Conservation (phyloP, 2,888 invertebrate genomes). For the Cepaea hortensis region DNA sequence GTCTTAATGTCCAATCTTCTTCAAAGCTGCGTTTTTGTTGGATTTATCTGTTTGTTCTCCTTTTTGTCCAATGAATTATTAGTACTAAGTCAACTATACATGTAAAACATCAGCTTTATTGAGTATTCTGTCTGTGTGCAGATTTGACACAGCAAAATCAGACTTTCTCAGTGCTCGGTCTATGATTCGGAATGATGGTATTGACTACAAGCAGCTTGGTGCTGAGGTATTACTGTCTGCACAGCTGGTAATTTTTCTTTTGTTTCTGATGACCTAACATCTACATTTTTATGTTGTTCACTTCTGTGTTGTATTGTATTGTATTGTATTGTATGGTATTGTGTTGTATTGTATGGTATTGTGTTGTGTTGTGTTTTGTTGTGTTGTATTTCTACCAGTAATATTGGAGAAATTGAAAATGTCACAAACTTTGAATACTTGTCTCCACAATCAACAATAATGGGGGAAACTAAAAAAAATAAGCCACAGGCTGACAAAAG, state of each 20-base stretch:
- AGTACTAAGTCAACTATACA: neutral
- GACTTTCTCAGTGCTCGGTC: conserved; percentile 34
- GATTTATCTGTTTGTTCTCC: neutral
- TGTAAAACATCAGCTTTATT: neutral
- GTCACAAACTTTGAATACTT: too few relatives aligned
- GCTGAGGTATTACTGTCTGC: conserved; percentile 28
- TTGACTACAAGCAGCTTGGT: conserved; percentile 44
- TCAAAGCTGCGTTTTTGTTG: too few relatives aligned
- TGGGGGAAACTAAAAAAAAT: too few relatives aligned
- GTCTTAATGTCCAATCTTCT: too few relatives aligned
- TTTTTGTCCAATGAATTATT: neutral
- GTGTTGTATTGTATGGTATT: too few relatives aligned
- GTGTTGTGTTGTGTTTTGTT: too few relatives aligned
- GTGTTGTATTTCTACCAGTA: too few relatives aligned
- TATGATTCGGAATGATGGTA: conserved; percentile 10
- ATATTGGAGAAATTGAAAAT: too few relatives aligned
- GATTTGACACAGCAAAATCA: conserved; percentile 20
- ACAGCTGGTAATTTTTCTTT: conserved; percentile 13
- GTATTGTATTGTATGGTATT: too few relatives aligned
- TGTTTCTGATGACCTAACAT: neutral
- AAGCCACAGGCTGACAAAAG: too few relatives aligned
- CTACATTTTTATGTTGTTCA: neutral
- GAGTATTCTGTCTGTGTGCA: neutral
- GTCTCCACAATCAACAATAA: too few relatives aligned
- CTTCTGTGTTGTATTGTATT: too few relatives aligned